Evolutionary conservation across 1,140 invertebrate genomes (phyloP), one percentile per base, ranked within the genome.

Genomic region (Caerostris extrusa): DNA sequence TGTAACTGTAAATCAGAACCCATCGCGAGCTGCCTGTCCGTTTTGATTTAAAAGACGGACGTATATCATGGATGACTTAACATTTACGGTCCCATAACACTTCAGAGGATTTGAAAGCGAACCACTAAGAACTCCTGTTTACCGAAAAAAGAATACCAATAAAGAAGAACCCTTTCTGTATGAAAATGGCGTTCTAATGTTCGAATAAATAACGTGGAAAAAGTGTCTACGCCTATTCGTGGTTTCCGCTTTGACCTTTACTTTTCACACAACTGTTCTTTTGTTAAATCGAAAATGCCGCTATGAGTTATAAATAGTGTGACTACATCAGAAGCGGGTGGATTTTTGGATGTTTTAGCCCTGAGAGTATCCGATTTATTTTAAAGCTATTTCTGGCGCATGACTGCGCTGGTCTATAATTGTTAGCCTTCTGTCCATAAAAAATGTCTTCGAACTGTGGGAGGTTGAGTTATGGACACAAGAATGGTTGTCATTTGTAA

Each of bases 71-170:
- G 55, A 58, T 60, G 71, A 60, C 67, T 90, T 60, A n/a, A 53
- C 69, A 50, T 90, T 90, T 90, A 90, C 69, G 89, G 58, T 14
- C 89, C 61, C 55, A 81, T 81, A 90, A 90, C 89, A 81, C 69
- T 56, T 56, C 50, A 53, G 71, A 64, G 64, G 61, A 61, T 87
- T 60, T 53, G 58, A 17, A 87, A 87, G 56, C 85, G 10, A 34
- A 19, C 34, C 85, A 10, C 58, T 60, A 60, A 61, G 85, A 14
- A 7, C 17, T 12, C 8, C 3, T 12, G 34, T 12, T 12, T 34
- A 34, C 50, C n/a, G 5, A 60, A 50, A 87, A 60, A n/a, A 50
- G 7, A 87, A 87, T 12, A 64, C 85, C 64, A 87, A 87, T 87
- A 87, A 67, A 87, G 85, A 87, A n/a, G 53, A 61, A 19, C 85